Base-by-base conservation (phyloP, 1,140 invertebrate species). In the Proctacanthus coquilletti region DNA sequence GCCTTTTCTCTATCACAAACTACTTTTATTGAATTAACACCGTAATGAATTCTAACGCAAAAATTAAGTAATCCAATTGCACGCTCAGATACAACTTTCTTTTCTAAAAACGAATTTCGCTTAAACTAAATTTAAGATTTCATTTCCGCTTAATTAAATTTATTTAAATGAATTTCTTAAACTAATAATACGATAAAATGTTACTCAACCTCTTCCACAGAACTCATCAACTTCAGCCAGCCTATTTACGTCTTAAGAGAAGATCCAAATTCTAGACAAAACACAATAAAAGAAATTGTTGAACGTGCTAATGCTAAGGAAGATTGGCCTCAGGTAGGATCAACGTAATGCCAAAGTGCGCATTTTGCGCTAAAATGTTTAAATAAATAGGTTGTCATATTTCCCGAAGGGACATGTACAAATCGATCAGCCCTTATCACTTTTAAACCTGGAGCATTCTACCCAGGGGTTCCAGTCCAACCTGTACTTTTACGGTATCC, bases 361-460 rank as follows among this genome's bases (percentile, higher is more conserved):
- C 15, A 33, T 6, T 23, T 31, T 29, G 17, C 18, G 31, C 33
- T 23, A 42, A 18, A 8, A 17, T 36, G 35, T 36, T 23, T 57
- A n/a, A n/a, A n/a, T n/a, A n/a, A n/a, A n/a, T 66, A 85, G 76
- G 77, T 95, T 18, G 71, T 94, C 36, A 91, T 96, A 46, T 96
- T 95, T 62, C 87, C 92, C 0, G 91, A 96, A 61, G 92, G 92
- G 21, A 95, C 91, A 0, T 94, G 88, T 57, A 93, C 91, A 2
- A 97, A 96, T 67, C 72, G 91, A 31, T 82, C 79, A 0, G 89
- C 84, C 54, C 61, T 96, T 36, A 93, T 96, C 36, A 85, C 84
- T n/a, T 97, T 93, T 60, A 97, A 97, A 66, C 80, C 81, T 10
- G 91, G 89, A 40, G 83, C 82, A 3, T 87, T 87, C 62, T 87